Evolutionary conservation across 2,113 vertebrate species (phyloP), one percentile per base, ranked within the genome.

Genomic region (Danionella cerebrum): DNA sequence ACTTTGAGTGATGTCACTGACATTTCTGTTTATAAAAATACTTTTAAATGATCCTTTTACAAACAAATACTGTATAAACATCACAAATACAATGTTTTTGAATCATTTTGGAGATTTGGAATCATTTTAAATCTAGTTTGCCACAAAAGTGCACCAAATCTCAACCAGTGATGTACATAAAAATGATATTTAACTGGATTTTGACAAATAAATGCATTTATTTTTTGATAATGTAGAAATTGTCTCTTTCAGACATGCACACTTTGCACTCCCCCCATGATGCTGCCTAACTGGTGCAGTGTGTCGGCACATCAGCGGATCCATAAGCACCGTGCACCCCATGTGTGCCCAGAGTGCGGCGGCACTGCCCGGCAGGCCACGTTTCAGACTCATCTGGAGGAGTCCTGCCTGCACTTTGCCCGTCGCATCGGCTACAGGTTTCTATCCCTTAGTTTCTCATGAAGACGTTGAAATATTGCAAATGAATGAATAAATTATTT

Each of bases 341-440:
- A 94, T 1, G 86, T 97, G 8, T 98, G 96, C 79, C 96, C 96
- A 0, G 95, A 98, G 75, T 98, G 96, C 0, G 95, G 96, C 0
- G 92, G 89, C 6, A 87, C 89, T 12, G 87, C 89, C 79, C 90
- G 93, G 21, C 88, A 90, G 68, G 78, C 90, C 1, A 87, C 81
- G 59, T 92, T 97, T 39, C 87, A 94, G 65, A 65, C 79, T 0
- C 95, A 98, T 71, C 85, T 98, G 19, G 88, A 89, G 13, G 90
- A 96, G 1, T 84, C 87, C 67, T 98, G 96, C 57, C 87, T 98
- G 69, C 96, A 98, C 72, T 95, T 94, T 76, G 88, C 93, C 21
- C 91, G 95, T 0, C 87, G 94, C 12, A 92, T 98, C 0, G 96
- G 96, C 0, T 98, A 98, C 91, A 94, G 92, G 95, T 97, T 47